Evolutionary conservation across 2,888 invertebrate genomes (phyloP).

Genomic region (Cyrtodaria siliqua): DNA sequence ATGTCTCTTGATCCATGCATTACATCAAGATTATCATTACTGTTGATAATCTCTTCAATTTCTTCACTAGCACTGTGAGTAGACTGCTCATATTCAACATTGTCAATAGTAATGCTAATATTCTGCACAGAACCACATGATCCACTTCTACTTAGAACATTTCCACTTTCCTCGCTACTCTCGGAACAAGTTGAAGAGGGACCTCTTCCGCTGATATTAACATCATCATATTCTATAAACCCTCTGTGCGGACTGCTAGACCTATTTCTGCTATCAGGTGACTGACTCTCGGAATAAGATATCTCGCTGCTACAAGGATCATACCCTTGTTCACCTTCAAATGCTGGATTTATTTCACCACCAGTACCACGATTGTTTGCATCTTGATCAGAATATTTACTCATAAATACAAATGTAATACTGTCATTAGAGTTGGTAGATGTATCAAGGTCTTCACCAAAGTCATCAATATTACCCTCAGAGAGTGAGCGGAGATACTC

Average conservation of each 20-base stretch:
- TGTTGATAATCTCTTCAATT: conserved; percentile 49
- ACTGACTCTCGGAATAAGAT: conserved; percentile 27
- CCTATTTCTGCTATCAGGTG: conserved; percentile 9
- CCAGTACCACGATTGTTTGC: neutral
- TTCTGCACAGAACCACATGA: conserved; percentile 25
- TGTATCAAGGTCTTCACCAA: conserved; percentile 51
- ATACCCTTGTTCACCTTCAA: conserved; percentile 4
- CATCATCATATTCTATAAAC: neutral
- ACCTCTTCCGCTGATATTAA: conserved; percentile 52
- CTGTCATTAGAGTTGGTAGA: conserved; percentile 72
- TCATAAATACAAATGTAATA: conserved; percentile 78
- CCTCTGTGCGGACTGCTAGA: too few relatives aligned
- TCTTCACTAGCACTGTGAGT: conserved; percentile 58
- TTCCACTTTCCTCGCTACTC: conserved; percentile 18
- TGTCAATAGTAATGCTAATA: neutral
- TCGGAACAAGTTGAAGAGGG: conserved; percentile 16
- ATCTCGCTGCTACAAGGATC: conserved; percentile 24
- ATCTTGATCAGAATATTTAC: conserved; percentile 31
- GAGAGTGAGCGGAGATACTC: conserved; percentile 67
- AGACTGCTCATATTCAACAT: conserved; percentile 31
- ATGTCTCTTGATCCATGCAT: conserved; percentile 9
- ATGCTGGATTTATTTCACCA: neutral
- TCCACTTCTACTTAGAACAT: conserved; percentile 28
- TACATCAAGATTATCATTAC: conserved; percentile 21
- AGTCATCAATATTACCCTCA: conserved; percentile 67